Percentiles rank a stretch among this genome's conserved stretches.
Conservation (phyloP, 2,113 vertebrate genomes). For the Catharus bicknelli region DNA sequence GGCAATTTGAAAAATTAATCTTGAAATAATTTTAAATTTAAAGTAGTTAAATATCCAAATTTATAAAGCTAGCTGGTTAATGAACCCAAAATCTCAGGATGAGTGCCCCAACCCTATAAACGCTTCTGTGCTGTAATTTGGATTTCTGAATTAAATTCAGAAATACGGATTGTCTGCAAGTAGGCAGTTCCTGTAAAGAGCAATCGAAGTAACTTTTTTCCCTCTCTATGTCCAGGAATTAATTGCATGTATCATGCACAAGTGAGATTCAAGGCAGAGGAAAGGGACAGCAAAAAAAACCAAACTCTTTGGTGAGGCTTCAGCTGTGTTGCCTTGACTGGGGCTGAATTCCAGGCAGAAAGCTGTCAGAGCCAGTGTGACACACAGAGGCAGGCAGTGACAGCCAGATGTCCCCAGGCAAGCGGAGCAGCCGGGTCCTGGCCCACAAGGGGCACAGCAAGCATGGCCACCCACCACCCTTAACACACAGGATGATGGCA, state of each 20-base stretch:
- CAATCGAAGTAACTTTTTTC: background rate
- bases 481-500: background rate
- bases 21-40: background rate
- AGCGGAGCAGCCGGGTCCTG: background rate
- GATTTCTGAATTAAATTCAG: background rate
- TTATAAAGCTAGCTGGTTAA: background rate
- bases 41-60: background rate
- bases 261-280: background rate
- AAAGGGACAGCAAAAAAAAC: background rate
- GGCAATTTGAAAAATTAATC: background rate
- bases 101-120: background rate
- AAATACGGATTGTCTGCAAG: background rate
- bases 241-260: background rate
- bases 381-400: background rate
- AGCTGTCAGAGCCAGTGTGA: background rate
- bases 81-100: background rate
- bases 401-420: background rate
- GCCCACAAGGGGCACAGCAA: background rate
- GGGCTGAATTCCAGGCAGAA: background rate
- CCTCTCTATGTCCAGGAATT: background rate
- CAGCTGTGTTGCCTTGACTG: rapidly evolving
- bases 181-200: background rate
- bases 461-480: background rate
- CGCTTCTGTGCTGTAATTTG: background rate
- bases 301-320: background rate